Percentiles rank a stretch among this genome's conserved stretches.
These are phyloP conservation scores for Drosophila siamana DNA, from an alignment of 2,888 invertebrate species.

Conservation along the genomic window DNA sequence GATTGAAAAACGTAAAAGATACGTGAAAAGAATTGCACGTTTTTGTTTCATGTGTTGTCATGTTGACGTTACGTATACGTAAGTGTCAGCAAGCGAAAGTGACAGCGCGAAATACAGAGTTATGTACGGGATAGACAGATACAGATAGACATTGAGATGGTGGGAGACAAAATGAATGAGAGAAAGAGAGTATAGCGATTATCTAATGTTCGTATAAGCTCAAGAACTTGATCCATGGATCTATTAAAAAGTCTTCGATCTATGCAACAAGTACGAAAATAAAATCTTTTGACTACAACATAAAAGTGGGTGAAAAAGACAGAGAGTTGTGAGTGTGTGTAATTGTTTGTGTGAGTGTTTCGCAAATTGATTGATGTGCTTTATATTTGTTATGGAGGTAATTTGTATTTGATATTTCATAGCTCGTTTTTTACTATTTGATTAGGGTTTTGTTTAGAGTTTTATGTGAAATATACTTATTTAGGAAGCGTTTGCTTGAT, in stretches of 20 bases:
- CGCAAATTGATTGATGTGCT: conserved; percentile 67
- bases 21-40: conserved; percentile 33
- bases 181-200: conserved; percentile 10
- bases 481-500: conserved; percentile 58
- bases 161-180: conserved; percentile 19
- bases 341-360: conserved; percentile 20
- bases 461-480: conserved; percentile 62
- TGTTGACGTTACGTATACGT: conserved; percentile 59
- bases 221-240: conserved; percentile 23
- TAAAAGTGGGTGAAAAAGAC: conserved; percentile 18
- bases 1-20: conserved; percentile 36
- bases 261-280: conserved; percentile 22
- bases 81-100: conserved; percentile 56
- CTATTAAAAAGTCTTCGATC: conserved; percentile 10
- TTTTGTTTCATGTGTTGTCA: conserved; percentile 29
- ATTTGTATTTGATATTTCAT: conserved; percentile 76
- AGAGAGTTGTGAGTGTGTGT: conserved; percentile 19
- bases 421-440: conserved; percentile 66
- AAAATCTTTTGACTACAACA: conserved; percentile 39
- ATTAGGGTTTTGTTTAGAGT: conserved; percentile 52
- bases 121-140: conserved; percentile 27
- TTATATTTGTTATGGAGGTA: conserved; percentile 74
- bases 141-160: conserved; percentile 10
- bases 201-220: conserved; percentile 8
- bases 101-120: conserved; percentile 45